A percentile compares a stretch with the other conserved stretches of the same genome.
Conservation (phyloP, 53 echinoderm and acorn worm species). For the Crossaster papposus region DNA sequence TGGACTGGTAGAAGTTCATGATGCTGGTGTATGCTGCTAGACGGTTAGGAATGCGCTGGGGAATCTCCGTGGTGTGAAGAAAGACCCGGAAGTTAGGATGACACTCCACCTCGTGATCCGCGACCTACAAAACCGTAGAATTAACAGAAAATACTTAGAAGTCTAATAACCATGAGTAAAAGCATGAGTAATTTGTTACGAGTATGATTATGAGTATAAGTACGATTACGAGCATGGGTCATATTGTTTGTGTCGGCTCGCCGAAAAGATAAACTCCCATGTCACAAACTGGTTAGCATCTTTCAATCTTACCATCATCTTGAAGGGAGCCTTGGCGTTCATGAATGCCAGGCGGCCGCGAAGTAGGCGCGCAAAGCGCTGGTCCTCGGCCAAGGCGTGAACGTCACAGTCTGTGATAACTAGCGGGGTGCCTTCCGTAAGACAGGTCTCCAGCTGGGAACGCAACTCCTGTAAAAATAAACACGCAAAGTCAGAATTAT, state of each 20-base stretch:
- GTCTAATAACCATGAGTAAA: too few species aligned
- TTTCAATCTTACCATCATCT: conserved; percentile 88
- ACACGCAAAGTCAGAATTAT: not conserved
- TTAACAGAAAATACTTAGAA: not conserved
- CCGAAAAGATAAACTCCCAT: too few species aligned
- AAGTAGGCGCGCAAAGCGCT: conserved; percentile 78
- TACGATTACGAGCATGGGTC: too few species aligned
- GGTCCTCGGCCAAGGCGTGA: conserved; percentile 75
- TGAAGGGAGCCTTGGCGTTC: conserved; percentile 84
- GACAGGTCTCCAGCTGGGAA: conserved; percentile 94
- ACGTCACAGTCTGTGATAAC: conserved; percentile 91
- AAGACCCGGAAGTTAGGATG: conserved; percentile 90
- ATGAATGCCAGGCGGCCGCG: conserved; percentile 84
- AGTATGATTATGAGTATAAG: too few species aligned
- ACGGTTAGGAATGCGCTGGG: conserved; percentile 81
- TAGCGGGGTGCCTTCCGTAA: conserved; percentile 94
- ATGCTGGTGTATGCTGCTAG: conserved; percentile 94
- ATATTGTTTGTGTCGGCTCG: too few species aligned
- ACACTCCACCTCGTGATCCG: conserved; percentile 98
- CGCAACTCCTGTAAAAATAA: conserved; percentile 75
- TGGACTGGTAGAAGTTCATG: conserved; percentile 91
- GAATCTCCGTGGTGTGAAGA: conserved; percentile 89
- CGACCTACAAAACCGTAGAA: conserved; percentile 62
- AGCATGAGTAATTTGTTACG: too few species aligned
- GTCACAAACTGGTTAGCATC: not conserved